Base-by-base conservation (phyloP, 2,113 vertebrate species). In the Echinops telfairi region DNA sequence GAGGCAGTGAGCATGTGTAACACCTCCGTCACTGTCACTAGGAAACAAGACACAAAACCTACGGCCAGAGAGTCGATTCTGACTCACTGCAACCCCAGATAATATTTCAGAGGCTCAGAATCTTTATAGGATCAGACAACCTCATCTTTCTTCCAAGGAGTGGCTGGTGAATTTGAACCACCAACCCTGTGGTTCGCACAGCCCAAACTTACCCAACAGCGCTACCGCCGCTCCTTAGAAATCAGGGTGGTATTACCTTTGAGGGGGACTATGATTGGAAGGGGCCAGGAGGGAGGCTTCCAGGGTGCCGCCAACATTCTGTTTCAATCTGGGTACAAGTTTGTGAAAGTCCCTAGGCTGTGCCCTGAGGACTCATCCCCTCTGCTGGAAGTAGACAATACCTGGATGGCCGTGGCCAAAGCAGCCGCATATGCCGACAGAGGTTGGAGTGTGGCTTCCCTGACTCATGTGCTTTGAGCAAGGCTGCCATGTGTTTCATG, bases 311-410 rank as follows among this genome's bases (percentile, higher is more conserved):
- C 57, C 17, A 78, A 78, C 6, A 1, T 75, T 95, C 60, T 77
- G 19, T 40, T 87, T 82, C 71, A 23, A 83, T 29, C 40, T 70
- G 43, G 43, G 17, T 80, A 64, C 29, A 27, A 36, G 47, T 78
- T 80, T 90, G 73, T 22, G 84, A 87, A 95, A 94, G 73, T 76
- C 86, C 33, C 77, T 9, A 85, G 53, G 43, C 33, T 95, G 8
- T n/a, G 68, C 5, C 79, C 40, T 83, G 75, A 92, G 19, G 79
- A 73, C 36, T 60, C 57, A 58, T n/a, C 47, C n/a, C 78, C 33
- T 66, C 88, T 80, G 71, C 20, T 53, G 22, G 19, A 88, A 83
- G 71, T 75, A 86, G 11, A 1, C 84, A 83, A 40, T 40, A 40
- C 40, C 79, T 58, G 33, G 93, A n/a, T 78, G 68, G 38, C 23